Base-by-base conservation (phyloP, 2,113 vertebrate genomes). In the Chloropsis cyanopogon region DNA sequence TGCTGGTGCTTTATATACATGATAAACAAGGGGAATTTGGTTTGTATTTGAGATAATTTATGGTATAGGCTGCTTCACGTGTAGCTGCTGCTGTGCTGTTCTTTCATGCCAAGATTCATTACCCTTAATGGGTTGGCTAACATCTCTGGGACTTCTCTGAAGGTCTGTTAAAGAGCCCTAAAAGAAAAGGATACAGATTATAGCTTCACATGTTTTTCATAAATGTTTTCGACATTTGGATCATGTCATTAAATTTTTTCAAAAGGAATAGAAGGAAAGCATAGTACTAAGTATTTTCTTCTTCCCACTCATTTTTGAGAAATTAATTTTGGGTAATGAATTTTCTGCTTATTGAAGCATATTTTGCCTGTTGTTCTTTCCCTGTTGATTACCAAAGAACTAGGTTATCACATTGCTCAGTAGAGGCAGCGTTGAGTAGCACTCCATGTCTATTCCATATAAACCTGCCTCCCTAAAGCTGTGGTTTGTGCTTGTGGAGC, bases 21-120 rank as follows among this genome's bases (percentile, higher is more conserved):
- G 93, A 96, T 94, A 97, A 97, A 96, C 96, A 97, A 83, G 89
- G 87, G 88, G 87, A 91, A 94, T 64, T 96, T 78, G 75, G 73
- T 95, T 97, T 92, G 75, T 94, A 96, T 97, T 97, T 95, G 88
- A 93, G 85, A 76, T 95, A 96, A 95, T 97, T 97, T 96, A 97
- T 88, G 66, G 92, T 57, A 24, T 57, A 86, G 61, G 66, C 81
- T 81, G 71, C 71, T 91, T 97, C 93, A 72, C 12, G 29, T 88
- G 85, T 91, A 21, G 77, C 37, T 81, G 82, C 52, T 92, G 65
- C 90, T 94, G 49, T 49, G 73, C 71, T 69, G 63, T 54, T 89
- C 25, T 82, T 89, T 95, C 60, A 57, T 94, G 96, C 97, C 95
- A 96, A 93, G 94, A 91, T 96, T 96, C 92, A 94, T 97, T 98